Percentiles rank a stretch among this genome's conserved stretches.
phyloP scores from a whole-genome alignment of 1,140 invertebrate species.

The Thaumetopoea pityocampa region DNA sequence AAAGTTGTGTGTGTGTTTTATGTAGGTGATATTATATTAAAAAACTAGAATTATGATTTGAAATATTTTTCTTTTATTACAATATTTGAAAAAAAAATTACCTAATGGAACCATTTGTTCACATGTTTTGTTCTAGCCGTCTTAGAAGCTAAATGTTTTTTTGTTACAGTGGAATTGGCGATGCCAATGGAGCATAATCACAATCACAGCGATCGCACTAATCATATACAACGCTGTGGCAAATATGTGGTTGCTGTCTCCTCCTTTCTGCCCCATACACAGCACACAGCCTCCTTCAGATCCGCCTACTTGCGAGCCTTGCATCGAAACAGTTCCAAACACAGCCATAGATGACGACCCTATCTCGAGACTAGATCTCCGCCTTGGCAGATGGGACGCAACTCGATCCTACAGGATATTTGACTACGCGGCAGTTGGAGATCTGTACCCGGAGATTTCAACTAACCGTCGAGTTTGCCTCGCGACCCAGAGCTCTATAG shows the following conservation, averaged over 20 bases:
- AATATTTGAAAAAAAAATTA: too few species aligned
- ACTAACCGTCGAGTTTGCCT: slow-evolving; percentile 81
- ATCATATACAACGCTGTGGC: slow-evolving; percentile 82
- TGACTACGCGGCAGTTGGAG: slow-evolving; percentile 84
- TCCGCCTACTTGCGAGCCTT: slow-evolving; percentile 54
- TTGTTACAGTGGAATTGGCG: slow-evolving; percentile 75
- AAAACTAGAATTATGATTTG: too few species aligned
- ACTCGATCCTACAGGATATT: slow-evolving; percentile 82
- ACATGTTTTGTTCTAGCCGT: too few species aligned
- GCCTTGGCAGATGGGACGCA: slow-evolving; percentile 84
- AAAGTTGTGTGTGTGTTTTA: too few species aligned
- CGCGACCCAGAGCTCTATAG: slow-evolving; percentile 90
- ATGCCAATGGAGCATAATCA: slow-evolving; percentile 82
- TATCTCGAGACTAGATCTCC: slow-evolving; percentile 78
- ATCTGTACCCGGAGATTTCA: slow-evolving; percentile 77
- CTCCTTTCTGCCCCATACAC: slow-evolving; percentile 37
- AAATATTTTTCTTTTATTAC: too few species aligned
- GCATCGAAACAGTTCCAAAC: slow-evolving; percentile 46
- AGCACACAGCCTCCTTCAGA: slow-evolving; percentile 33
- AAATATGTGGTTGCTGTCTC: slow-evolving; percentile 81
- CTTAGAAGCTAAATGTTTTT: too few species aligned
- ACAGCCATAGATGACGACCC: slow-evolving; percentile 61
- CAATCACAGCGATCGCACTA: slow-evolving; percentile 79
- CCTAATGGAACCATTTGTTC: too few species aligned
- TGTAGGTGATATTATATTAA: too few species aligned